Conservation (phyloP, 1,140 invertebrate species). For the Dreissena polymorpha region DNA sequence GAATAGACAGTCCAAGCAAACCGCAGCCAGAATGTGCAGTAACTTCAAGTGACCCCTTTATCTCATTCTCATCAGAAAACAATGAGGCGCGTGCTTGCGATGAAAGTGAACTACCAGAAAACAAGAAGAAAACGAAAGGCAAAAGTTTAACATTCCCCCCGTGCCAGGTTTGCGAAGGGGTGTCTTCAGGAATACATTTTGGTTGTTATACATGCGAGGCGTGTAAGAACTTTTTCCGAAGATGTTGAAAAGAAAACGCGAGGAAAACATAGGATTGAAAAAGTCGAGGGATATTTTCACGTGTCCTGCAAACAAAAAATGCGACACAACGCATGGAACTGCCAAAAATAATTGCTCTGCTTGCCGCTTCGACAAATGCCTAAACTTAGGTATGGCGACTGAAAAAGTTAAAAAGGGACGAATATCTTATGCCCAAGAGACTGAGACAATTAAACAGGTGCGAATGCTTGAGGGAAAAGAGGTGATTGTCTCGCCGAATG, state of each 20-base stretch:
- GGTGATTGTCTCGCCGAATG: background rate
- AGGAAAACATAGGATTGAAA: too few relatives aligned
- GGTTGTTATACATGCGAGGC: slow-evolving; percentile 81
- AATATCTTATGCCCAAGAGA: slow-evolving; percentile 21
- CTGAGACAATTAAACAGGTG: slow-evolving; percentile 53
- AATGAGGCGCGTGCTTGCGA: background rate
- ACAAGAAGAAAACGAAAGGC: background rate
- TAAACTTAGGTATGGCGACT: slow-evolving; percentile 37
- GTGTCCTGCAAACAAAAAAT: slow-evolving; percentile 43
- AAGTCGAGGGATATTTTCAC: too few relatives aligned
- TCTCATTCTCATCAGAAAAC: too few relatives aligned
- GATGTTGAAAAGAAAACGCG: slow-evolving; percentile 64
- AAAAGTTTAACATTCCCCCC: slow-evolving; percentile 58
- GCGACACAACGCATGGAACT: slow-evolving; percentile 65
- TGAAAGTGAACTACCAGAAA: background rate
- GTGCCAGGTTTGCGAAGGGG: slow-evolving; percentile 80
- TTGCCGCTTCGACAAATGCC: slow-evolving; percentile 68
- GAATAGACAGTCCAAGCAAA: too few relatives aligned
- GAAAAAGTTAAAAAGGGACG: slow-evolving; percentile 40
- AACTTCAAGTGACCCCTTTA: background rate
- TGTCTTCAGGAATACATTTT: slow-evolving; percentile 80
- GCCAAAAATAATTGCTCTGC: slow-evolving; percentile 69
- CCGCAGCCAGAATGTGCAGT: background rate
- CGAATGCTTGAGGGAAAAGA: slow-evolving; percentile 41
- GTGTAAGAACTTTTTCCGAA: slow-evolving; percentile 79